A percentile compares a stretch with the other conserved stretches of the same genome.
phyloP scores from a whole-genome alignment of 2,888 invertebrate species.

The Ophion slaviceki region DNA sequence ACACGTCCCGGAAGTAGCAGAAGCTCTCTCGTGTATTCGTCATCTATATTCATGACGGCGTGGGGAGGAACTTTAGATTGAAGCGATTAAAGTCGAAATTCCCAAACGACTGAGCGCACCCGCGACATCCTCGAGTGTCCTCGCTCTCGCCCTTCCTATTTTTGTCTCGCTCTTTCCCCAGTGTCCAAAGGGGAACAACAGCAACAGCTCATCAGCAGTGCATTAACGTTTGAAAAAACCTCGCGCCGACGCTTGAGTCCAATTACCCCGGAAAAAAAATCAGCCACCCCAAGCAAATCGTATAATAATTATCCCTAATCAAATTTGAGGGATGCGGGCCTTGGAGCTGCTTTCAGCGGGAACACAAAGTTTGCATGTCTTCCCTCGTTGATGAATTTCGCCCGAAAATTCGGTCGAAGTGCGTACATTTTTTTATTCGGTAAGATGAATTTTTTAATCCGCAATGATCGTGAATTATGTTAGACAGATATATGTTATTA shows the following conservation, averaged over 20 bases:
- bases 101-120: slow-evolving; percentile 67
- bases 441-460: no score
- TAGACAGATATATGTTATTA: no score
- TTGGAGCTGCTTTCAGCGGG: background rate
- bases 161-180: slow-evolving; percentile 34
- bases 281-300: slow-evolving; percentile 43
- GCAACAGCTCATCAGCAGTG: slow-evolving; percentile 63
- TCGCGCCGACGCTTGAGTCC: slow-evolving; percentile 53
- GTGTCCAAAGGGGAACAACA: slow-evolving; percentile 41
- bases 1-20: slow-evolving; percentile 64
- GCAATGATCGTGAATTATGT: no score
- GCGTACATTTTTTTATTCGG: no score
- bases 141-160: slow-evolving; percentile 18
- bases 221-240: slow-evolving; percentile 59
- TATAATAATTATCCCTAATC: slow-evolving; percentile 46
- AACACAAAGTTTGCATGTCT: background rate
- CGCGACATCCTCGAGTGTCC: slow-evolving; percentile 56
- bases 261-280: slow-evolving; percentile 49
- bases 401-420: no score
- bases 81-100: slow-evolving; percentile 72
- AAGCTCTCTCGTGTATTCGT: slow-evolving; percentile 67
- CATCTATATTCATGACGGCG: slow-evolving; percentile 72
- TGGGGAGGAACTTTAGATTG: slow-evolving; percentile 71
- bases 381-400: no score
- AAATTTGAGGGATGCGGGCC: slow-evolving; percentile 18